Evolutionary conservation across 2,888 invertebrate species (phyloP).

Genomic region (Melipona beecheii): DNA sequence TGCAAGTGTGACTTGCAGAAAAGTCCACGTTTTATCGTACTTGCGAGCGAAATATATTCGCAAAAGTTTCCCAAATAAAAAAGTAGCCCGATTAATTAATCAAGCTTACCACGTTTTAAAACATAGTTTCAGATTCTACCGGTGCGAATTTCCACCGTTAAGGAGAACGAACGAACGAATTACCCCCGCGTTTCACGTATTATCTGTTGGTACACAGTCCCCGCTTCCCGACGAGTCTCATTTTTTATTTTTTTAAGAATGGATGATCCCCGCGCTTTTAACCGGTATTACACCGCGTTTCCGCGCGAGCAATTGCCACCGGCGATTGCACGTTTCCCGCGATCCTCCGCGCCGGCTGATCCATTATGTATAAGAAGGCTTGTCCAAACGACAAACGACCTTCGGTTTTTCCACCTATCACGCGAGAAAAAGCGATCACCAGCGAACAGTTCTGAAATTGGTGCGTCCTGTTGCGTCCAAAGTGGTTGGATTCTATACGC

Average conservation of each 20-base stretch:
- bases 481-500: not conserved
- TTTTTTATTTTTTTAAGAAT: not conserved
- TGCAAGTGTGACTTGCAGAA: too few species aligned
- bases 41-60: too few species aligned
- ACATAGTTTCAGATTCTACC: too few species aligned
- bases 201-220: not conserved
- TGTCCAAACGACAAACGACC: conserved; percentile 45
- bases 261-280: conserved; percentile 3
- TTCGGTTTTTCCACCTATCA: conserved; percentile 47
- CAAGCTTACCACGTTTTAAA: too few species aligned
- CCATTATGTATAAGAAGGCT: conserved; percentile 63
- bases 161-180: not conserved
- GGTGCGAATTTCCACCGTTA: not conserved
- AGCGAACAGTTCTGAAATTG: conserved; percentile 10
- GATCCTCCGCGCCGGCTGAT: conserved; percentile 36
- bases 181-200: not conserved
- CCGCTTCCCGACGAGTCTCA: not conserved
- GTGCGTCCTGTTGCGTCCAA: not conserved
- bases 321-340: conserved; percentile 30
- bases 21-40: too few species aligned
- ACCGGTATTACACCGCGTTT: conserved; percentile 1
- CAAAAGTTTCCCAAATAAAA: too few species aligned
- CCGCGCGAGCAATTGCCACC: conserved; percentile 4
- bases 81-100: too few species aligned
- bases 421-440: conserved; percentile 56